These are phyloP conservation scores for Tinea trinotella DNA, from an alignment of 2,888 invertebrate genomes.

Conservation along the genomic window DNA sequence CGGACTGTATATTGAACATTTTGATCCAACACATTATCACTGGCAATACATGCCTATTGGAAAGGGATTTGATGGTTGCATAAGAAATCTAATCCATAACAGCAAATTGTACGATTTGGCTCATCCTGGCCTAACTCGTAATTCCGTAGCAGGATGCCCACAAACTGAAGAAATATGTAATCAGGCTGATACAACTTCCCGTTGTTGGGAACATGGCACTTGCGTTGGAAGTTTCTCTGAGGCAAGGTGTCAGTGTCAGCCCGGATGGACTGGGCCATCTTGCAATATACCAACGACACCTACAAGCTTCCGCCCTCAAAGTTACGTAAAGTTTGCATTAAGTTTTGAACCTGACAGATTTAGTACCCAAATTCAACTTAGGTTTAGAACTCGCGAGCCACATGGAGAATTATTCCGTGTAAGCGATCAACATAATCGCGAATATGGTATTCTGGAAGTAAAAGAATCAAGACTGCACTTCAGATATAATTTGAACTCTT, in stretches of 20 bases:
- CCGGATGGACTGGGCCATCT: slow-evolving; percentile 94
- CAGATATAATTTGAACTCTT: slow-evolving; percentile 92
- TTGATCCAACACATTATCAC: slow-evolving; percentile 89
- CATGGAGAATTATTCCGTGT: slow-evolving; percentile 95
- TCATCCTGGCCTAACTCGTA: slow-evolving; percentile 89
- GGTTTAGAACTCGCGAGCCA: slow-evolving; percentile 94
- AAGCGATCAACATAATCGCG: slow-evolving; percentile 93
- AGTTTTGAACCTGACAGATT: slow-evolving; percentile 95
- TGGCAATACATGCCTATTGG: slow-evolving; percentile 94
- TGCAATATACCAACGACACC: slow-evolving; percentile 90
- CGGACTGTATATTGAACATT: slow-evolving; percentile 90
- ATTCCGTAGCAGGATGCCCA: slow-evolving; percentile 91
- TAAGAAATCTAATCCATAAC: slow-evolving; percentile 95
- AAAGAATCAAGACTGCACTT: slow-evolving; percentile 92
- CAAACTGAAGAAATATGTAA: slow-evolving; percentile 95
- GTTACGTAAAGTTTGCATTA: slow-evolving; percentile 96
- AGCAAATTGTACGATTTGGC: slow-evolving; percentile 96
- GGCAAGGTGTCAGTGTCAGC: slow-evolving; percentile 93
- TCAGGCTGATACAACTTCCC: slow-evolving; percentile 85
- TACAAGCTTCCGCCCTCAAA: slow-evolving; percentile 93
- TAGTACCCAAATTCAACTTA: slow-evolving; percentile 91
- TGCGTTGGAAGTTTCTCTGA: slow-evolving; percentile 93
- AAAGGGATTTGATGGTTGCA: slow-evolving; percentile 95
- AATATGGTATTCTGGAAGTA: slow-evolving; percentile 93
- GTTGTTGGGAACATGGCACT: slow-evolving; percentile 95